phyloP scores from a whole-genome alignment of 2,113 vertebrate species.

The Mola mola region DNA sequence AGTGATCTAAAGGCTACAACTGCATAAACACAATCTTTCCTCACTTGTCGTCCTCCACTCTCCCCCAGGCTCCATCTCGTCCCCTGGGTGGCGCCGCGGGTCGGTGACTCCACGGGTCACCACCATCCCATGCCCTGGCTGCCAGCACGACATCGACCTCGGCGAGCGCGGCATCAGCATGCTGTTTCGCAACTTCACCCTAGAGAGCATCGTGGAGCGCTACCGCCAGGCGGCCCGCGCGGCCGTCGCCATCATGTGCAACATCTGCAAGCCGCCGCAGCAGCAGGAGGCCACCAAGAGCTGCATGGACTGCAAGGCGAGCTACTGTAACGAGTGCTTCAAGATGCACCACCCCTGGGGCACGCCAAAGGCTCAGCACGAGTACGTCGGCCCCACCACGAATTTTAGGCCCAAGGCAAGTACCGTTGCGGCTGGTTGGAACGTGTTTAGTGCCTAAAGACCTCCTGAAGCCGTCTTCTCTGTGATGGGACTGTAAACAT shows the following conservation, averaged over 20 bases:
- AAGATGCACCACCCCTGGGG: constrained; percentile 97
- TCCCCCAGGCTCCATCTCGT: constrained; percentile 80
- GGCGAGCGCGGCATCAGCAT: constrained; percentile 96
- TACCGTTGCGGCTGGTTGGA: not conserved
- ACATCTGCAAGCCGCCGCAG: constrained; percentile 92
- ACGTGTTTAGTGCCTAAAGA: not conserved
- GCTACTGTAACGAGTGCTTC: constrained; percentile 97
- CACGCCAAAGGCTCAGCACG: constrained; percentile 93
- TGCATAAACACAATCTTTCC: constrained; percentile 10
- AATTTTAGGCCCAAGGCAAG: constrained; percentile 95
- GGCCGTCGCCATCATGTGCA: constrained; percentile 94
- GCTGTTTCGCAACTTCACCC: constrained; percentile 94
- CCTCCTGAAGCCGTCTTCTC: too few species aligned
- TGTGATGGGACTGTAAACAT: too few species aligned
- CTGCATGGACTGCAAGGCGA: constrained; percentile 97
- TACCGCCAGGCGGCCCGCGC: constrained; percentile 95
- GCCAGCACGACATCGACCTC: constrained; percentile 92
- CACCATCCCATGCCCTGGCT: constrained; percentile 91
- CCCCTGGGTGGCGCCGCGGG: constrained; percentile 89
- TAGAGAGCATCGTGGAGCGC: constrained; percentile 96
- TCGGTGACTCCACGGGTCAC: constrained; percentile 90
- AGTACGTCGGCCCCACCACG: constrained; percentile 95
- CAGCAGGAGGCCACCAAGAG: constrained; percentile 96
- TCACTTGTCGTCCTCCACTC: constrained; percentile 44
- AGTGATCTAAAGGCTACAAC: constrained; percentile 2